Evolutionary conservation across 2,888 invertebrate genomes (phyloP).

Genomic region (Strigamia crassipes): DNA sequence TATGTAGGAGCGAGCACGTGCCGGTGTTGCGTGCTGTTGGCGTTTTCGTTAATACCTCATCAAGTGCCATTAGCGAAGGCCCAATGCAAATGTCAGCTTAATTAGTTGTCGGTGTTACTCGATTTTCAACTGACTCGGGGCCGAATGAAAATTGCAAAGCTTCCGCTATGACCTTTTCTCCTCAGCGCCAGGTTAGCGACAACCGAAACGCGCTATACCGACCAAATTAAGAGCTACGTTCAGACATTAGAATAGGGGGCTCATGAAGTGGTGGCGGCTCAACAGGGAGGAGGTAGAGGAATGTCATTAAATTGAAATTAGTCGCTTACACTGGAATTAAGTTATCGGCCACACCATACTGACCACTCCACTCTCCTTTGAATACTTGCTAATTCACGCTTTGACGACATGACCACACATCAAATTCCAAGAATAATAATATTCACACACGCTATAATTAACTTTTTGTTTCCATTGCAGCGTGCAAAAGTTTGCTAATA

Average conservation of each 20-base stretch:
- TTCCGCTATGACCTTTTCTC: slow-evolving; percentile 1
- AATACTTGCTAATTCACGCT: slow-evolving; percentile 30
- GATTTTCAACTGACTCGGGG: slow-evolving; percentile 41
- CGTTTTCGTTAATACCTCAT: slow-evolving; percentile 44
- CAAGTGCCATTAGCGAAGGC: slow-evolving; percentile 43
- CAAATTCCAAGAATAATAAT: slow-evolving; percentile 22
- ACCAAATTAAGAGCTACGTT: slow-evolving; percentile 27
- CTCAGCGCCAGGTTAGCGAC: slow-evolving; percentile 19
- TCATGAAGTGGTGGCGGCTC: slow-evolving; percentile 12
- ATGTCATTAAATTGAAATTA: slow-evolving; percentile 30
- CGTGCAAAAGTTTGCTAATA: background rate
- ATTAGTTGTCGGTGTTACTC: slow-evolving; percentile 42
- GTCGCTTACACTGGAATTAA: slow-evolving; percentile 22
- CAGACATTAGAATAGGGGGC: slow-evolving; percentile 12
- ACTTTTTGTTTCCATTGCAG: background rate
- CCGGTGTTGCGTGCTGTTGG: background rate
- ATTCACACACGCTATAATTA: slow-evolving; percentile 26
- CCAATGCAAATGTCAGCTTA: slow-evolving; percentile 43
- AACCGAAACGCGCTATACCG: background rate
- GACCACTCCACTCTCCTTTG: slow-evolving; percentile 19
- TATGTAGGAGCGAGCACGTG: background rate
- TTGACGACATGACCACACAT: slow-evolving; percentile 27
- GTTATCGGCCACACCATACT: slow-evolving; percentile 3
- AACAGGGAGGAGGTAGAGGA: slow-evolving; percentile 12
- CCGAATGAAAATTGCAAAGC: slow-evolving; percentile 43